Percentiles rank a stretch among this genome's conserved stretches.
phyloP scores from a whole-genome alignment of 2,888 invertebrate species.

The Spatulosminthurus flaviceps region DNA sequence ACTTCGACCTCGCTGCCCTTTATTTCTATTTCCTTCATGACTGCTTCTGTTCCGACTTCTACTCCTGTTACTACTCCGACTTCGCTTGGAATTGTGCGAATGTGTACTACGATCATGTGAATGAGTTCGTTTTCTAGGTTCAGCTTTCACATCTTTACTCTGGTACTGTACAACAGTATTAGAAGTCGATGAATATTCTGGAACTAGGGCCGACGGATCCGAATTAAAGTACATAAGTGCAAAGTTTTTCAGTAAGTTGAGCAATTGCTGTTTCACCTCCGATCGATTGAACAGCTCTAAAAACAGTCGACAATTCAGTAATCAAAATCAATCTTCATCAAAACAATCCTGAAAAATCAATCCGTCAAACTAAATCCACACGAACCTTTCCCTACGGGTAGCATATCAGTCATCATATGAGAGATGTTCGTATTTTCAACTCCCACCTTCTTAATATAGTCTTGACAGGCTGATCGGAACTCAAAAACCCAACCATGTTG shows the following conservation, averaged over 20 bases:
- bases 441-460: conserved; percentile 54
- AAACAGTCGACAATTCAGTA: conserved; percentile 3
- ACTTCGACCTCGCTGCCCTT: conserved; percentile 45
- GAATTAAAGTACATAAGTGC: conserved; percentile 50
- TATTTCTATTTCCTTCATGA: conserved; percentile 39
- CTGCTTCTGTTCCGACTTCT: conserved; percentile 49
- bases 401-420: conserved; percentile 57
- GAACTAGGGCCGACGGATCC: conserved; percentile 48
- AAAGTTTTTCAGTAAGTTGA: conserved; percentile 49
- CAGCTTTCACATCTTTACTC: conserved; percentile 54
- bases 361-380: conserved; percentile 5
- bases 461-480: conserved; percentile 47
- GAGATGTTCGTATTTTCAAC: conserved; percentile 56
- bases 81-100: conserved; percentile 30
- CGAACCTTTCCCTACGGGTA: conserved; percentile 53
- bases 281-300: conserved; percentile 50
- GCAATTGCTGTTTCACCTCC: conserved; percentile 50
- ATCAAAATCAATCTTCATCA: neutral
- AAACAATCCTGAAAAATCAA: neutral
- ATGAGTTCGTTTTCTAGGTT: conserved; percentile 48
- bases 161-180: conserved; percentile 52
- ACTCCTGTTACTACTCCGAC: conserved; percentile 28
- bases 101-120: conserved; percentile 28
- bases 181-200: conserved; percentile 42
- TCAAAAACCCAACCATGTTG: conserved; percentile 54